Conservation (phyloP, 53 echinoderm and acorn worm genomes). For the Zoroaster sp. region DNA sequence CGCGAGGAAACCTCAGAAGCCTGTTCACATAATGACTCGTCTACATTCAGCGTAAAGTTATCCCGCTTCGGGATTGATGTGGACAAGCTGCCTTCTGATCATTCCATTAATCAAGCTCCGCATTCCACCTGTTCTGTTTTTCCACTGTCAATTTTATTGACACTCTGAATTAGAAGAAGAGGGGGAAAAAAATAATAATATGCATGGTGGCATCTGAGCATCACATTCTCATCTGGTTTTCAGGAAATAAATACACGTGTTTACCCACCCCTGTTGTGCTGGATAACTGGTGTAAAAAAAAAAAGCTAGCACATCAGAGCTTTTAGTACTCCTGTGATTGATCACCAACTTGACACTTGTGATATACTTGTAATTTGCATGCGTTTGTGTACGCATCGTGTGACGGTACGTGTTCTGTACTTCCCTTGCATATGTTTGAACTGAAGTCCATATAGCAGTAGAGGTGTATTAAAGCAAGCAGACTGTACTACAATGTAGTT, state of each 20-base stretch:
- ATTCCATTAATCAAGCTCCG: conserved; percentile 34
- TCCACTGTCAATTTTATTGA: neutral
- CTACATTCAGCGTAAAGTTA: neutral
- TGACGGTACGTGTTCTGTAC: neutral
- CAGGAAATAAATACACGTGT: neutral
- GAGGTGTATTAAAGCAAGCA: too few relatives aligned
- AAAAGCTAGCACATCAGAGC: neutral
- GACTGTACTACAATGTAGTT: neutral
- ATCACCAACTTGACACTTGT: neutral
- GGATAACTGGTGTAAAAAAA: too few relatives aligned
- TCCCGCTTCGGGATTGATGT: neutral
- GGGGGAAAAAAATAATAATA: neutral
- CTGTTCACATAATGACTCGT: neutral
- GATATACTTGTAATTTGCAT: neutral
- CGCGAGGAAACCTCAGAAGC: neutral
- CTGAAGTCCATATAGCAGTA: too few relatives aligned
- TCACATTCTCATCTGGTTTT: neutral
- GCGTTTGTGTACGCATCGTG: neutral
- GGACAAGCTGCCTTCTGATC: neutral
- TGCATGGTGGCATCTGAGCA: neutral
- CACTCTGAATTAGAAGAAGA: neutral
- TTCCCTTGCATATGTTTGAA: neutral
- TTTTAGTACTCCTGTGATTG: neutral
- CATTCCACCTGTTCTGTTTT: neutral
- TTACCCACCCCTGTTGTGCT: neutral